Conservation (phyloP, 2,113 vertebrate genomes). For the Nesoenas mayeri region DNA sequence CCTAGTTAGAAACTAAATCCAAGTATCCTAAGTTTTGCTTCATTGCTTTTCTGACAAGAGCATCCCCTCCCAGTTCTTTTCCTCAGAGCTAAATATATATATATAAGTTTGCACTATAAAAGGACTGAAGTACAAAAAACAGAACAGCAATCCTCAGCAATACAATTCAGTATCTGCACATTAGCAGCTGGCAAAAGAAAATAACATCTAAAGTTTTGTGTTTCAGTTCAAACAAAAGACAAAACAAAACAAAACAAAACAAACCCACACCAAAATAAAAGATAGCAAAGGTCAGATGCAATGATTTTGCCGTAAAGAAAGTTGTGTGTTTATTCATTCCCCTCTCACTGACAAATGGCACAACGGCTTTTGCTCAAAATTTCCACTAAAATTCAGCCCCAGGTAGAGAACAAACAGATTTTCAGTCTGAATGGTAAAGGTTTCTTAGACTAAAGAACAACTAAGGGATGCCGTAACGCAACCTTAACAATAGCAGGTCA, state of each 20-base stretch:
- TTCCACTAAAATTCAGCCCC: not conserved
- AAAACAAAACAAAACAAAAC: fast-evolving
- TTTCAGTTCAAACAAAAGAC: not conserved
- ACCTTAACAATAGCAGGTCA: not conserved
- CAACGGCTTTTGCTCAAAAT: not conserved
- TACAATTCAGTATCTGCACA: not conserved
- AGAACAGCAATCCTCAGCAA: not conserved
- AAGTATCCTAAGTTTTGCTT: not conserved
- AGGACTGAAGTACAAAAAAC: not conserved
- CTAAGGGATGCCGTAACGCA: not conserved
- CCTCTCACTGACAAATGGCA: not conserved
- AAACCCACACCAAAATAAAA: too few species aligned
- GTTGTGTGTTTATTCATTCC: not conserved
- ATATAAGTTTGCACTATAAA: not conserved
- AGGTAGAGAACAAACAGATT: not conserved
- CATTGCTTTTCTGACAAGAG: not conserved
- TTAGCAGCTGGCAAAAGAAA: not conserved
- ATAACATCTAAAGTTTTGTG: not conserved
- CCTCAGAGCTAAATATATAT: not conserved
- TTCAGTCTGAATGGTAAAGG: not conserved
- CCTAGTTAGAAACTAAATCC: not conserved
- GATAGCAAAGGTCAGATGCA: not conserved
- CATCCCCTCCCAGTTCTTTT: not conserved
- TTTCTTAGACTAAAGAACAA: not conserved
- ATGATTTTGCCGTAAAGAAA: not conserved